phyloP scores from a whole-genome alignment of 2,113 vertebrate genomes.

The Alligator mississippiensis region DNA sequence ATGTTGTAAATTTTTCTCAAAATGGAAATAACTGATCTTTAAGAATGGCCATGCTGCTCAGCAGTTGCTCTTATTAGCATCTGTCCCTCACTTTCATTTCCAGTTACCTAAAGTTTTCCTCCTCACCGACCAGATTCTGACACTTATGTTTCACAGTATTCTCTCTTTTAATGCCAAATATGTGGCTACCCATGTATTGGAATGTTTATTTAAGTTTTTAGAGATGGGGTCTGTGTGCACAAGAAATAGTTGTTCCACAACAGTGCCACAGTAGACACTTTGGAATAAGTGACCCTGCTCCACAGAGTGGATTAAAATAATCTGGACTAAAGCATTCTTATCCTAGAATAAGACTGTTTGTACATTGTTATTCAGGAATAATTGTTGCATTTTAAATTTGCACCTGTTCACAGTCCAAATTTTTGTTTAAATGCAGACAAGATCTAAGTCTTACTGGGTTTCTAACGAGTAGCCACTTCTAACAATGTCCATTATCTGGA shows the following conservation, averaged over 20 bases:
- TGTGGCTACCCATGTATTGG: not conserved
- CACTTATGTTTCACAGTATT: not conserved
- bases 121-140: not conserved
- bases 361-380: not conserved
- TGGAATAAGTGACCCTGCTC: not conserved
- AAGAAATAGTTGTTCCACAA: too few species aligned
- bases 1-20: not conserved
- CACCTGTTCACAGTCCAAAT: not conserved
- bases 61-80: not conserved
- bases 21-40: not conserved
- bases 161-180: not conserved
- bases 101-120: not conserved
- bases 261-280: too few species aligned
- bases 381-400: not conserved
- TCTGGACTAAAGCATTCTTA: not conserved
- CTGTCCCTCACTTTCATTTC: not conserved
- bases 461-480: not conserved
- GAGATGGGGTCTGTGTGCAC: not conserved
- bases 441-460: not conserved
- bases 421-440: not conserved
- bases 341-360: not conserved
- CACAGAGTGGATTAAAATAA: not conserved
- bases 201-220: not conserved
- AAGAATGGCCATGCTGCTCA: rapidly evolving
- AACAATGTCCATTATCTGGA: not conserved